These are phyloP conservation scores for Oncopeltus fasciatus DNA, from an alignment of 1,140 invertebrate species.

Conservation along the genomic window DNA sequence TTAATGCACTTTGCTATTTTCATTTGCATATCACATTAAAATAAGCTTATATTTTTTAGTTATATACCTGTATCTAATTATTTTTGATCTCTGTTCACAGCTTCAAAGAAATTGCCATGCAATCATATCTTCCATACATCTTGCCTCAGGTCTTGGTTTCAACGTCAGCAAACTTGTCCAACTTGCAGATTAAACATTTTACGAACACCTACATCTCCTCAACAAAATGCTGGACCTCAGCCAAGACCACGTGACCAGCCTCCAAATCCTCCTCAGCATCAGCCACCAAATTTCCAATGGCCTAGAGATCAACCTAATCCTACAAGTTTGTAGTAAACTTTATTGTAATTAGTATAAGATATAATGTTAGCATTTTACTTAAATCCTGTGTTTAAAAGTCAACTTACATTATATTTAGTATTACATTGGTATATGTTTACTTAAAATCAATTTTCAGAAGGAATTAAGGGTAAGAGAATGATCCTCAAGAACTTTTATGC, in stretches of 20 bases:
- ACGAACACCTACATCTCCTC: conserved; percentile 39
- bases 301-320: background rate
- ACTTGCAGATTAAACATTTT: conserved; percentile 95
- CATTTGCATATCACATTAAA: too few species aligned
- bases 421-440: too few species aligned
- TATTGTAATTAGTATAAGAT: too few species aligned
- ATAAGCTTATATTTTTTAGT: too few species aligned
- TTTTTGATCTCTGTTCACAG: conserved; percentile 35
- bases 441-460: too few species aligned
- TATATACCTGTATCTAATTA: too few species aligned
- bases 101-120: conserved; percentile 94
- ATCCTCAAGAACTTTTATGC: too few species aligned
- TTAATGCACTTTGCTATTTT: too few species aligned
- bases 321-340: background rate
- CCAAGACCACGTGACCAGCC: conserved; percentile 2
- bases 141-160: conserved; percentile 98
- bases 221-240: conserved; percentile 13
- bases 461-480: too few species aligned
- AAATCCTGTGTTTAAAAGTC: too few species aligned
- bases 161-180: conserved; percentile 97
- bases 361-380: too few species aligned
- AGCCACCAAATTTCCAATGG: conserved; percentile 8
- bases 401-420: too few species aligned
- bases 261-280: background rate
- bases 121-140: conserved; percentile 98